Base-by-base conservation (phyloP, 2,888 invertebrate species). In the Galeruca laticollis region DNA sequence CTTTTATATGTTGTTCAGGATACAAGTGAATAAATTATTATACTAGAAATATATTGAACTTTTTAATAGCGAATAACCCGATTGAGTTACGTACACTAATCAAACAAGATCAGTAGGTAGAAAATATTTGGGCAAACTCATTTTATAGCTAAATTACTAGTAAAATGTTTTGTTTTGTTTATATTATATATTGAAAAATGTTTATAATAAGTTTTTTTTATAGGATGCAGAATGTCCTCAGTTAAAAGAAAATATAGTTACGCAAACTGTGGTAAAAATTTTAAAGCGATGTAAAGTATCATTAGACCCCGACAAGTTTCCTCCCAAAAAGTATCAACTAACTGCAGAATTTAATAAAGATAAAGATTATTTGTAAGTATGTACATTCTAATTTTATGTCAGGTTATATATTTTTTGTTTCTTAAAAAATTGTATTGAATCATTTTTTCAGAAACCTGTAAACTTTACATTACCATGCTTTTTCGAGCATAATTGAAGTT, bases 321-420 rank as follows among this genome's bases (percentile, higher is more conserved):
- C 92, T 2, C 86, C 88, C 47, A 87, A 88, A 68, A 87, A 88
- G 68, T 89, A 91, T 77, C 88, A 88, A 77, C 88, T 93, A 68
- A 90, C 91, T 3, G 89, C 91, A 65, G 90, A 92, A 80, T 94
- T 90, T 85, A 88, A 89, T 40, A 87, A 90, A 74, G 92, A 92
- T 81, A 93, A 92, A 84, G 88, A 90, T 81, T 92, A 93, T 83
- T 85, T 94, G 90, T 93, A 87, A 88, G 91, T 88, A 43, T 69
- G 4, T 64, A 26, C 6, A 54, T 62, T 47, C 40, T 56, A 21
- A 57, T 37, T 37, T 9, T 33, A 6, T 33, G 9, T 33, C 43
- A 1, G 13, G 8, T 49, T 15, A 49, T 9, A 37, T 31, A 49
- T 60, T 54, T 61, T 57, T 52, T 63, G 51, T 37, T 60, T 13